These are phyloP conservation scores for Zaprionus camerounensis DNA, from an alignment of 1,140 invertebrate species.

Conservation along the genomic window DNA sequence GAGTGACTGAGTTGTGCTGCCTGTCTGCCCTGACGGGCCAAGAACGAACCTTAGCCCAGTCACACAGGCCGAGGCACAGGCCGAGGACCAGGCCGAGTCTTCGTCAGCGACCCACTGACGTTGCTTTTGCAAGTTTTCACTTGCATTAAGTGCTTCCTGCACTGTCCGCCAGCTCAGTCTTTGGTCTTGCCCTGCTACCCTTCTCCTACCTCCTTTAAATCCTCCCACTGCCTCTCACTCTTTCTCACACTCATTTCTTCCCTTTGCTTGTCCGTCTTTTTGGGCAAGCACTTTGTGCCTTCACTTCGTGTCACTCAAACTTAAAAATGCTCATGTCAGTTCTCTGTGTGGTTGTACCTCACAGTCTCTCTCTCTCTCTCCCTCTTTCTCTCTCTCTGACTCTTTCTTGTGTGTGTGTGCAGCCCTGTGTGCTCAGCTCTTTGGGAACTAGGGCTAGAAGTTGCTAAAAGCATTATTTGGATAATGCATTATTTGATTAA, in stretches of 20 bases:
- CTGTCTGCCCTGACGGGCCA: conserved; percentile 27
- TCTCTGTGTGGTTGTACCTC: conserved; percentile 12
- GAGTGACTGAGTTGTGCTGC: conserved; percentile 60
- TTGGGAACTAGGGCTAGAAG: background rate
- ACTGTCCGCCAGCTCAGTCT: conserved; percentile 3
- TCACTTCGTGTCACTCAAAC: conserved; percentile 75
- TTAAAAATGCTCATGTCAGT: conserved; percentile 64
- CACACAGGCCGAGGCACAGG: conserved; percentile 12
- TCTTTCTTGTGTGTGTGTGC: conserved; percentile 1
- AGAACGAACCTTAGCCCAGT: conserved; percentile 1
- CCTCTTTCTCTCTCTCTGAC: background rate
- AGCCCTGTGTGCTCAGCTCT: background rate
- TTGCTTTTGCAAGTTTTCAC: conserved; percentile 65
- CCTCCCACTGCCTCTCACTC: too few relatives aligned
- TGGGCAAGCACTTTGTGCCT: conserved; percentile 68
- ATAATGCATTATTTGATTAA: background rate
- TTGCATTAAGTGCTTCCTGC: conserved; percentile 76
- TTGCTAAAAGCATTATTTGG: background rate
- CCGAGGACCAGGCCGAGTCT: conserved; percentile 44
- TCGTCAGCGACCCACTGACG: conserved; percentile 63
- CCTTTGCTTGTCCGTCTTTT: conserved; percentile 4
- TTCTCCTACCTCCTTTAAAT: background rate
- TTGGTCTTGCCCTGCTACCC: conserved; percentile 1
- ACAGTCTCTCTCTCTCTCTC: background rate
- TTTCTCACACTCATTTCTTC: background rate